Evolutionary conservation across 2,888 invertebrate genomes (phyloP).

Genomic region (Cantharis nigra): DNA sequence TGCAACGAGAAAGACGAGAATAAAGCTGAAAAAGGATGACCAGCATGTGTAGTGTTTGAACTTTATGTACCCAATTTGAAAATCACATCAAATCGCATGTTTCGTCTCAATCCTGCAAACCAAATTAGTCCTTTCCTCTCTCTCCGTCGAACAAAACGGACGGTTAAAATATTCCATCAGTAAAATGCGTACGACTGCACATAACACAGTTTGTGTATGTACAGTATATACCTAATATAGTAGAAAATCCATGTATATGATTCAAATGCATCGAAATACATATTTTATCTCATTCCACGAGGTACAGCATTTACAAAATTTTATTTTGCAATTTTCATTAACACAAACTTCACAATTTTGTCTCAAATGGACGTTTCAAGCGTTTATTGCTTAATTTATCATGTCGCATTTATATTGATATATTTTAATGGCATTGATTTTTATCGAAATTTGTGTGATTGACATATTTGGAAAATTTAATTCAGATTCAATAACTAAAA

Average conservation of each 20-base stretch:
- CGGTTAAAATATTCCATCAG: background rate
- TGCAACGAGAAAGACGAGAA: slow-evolving; percentile 33
- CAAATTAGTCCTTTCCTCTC: background rate
- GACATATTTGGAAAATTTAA: background rate
- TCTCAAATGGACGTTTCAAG: background rate
- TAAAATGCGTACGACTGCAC: slow-evolving; percentile 22
- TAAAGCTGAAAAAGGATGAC: slow-evolving; percentile 29
- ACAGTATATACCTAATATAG: background rate
- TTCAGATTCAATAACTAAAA: background rate
- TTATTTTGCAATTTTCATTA: background rate
- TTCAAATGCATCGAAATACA: slow-evolving; percentile 19
- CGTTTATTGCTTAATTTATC: background rate
- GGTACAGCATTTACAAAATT: slow-evolving; percentile 18
- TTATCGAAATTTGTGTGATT: background rate
- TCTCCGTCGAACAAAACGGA: background rate
- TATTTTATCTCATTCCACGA: slow-evolving; percentile 10
- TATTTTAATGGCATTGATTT: background rate
- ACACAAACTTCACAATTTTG: background rate
- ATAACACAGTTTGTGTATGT: slow-evolving; percentile 4
- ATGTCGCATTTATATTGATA: background rate
- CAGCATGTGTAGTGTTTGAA: slow-evolving; percentile 19
- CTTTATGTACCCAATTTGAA: background rate
- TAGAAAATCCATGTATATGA: slow-evolving; percentile 7
- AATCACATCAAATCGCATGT: background rate
- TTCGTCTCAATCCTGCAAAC: background rate